Conservation (phyloP, 1,140 invertebrate genomes). For the Batillaria attramentaria region DNA sequence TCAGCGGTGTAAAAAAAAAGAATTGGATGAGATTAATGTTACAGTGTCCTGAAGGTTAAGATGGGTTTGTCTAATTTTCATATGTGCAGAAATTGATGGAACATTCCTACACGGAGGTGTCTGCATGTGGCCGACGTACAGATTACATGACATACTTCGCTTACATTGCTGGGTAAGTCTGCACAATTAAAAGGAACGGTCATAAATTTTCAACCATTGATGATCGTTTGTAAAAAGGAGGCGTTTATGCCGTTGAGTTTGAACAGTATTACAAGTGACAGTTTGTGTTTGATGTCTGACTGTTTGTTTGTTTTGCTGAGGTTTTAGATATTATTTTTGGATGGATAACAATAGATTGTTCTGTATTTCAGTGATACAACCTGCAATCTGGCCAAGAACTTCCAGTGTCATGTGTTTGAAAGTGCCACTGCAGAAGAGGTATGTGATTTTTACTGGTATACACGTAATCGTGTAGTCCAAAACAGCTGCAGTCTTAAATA, state of each 20-base stretch:
- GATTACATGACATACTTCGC: constrained; percentile 76
- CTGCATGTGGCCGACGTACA: constrained; percentile 76
- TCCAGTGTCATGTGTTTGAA: constrained; percentile 76
- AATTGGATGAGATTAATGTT: too few relatives aligned
- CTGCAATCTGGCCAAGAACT: constrained; percentile 75
- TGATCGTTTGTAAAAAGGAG: too few relatives aligned
- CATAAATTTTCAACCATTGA: constrained; percentile 29
- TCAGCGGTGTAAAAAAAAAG: too few relatives aligned
- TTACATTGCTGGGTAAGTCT: constrained; percentile 78
- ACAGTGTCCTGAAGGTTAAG: not conserved
- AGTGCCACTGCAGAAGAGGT: constrained; percentile 72
- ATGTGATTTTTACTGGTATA: constrained; percentile 25
- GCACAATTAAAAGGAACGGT: constrained; percentile 21
- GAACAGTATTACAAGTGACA: too few relatives aligned
- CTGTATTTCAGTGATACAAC: constrained; percentile 74
- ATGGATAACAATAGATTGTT: not conserved
- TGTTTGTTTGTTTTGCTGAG: too few relatives aligned
- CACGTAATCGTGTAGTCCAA: too few relatives aligned
- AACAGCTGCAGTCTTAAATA: too few relatives aligned
- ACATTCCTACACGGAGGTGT: constrained; percentile 79
- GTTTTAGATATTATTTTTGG: not conserved
- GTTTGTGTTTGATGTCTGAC: too few relatives aligned
- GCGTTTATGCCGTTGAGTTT: too few relatives aligned
- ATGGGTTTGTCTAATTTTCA: not conserved
- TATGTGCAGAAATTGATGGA: constrained; percentile 71